These are phyloP conservation scores for Diplodus puntazzo DNA, from an alignment of 2,797 vertebrate species.

Conservation along the genomic window DNA sequence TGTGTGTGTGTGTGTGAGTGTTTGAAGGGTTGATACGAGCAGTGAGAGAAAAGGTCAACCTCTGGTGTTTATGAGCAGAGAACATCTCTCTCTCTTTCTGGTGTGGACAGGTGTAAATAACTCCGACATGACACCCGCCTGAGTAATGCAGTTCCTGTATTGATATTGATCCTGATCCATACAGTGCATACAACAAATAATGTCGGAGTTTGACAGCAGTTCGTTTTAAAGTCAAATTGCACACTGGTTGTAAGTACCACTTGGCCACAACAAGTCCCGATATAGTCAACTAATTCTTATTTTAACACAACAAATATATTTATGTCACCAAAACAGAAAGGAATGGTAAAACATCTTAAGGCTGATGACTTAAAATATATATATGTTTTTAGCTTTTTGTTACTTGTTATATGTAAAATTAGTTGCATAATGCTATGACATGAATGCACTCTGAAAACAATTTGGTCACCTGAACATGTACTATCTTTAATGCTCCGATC, in stretches of 20 bases:
- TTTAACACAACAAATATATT: not conserved
- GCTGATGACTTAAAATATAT: not conserved
- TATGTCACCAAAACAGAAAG: not conserved
- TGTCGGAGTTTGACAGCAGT: not conserved
- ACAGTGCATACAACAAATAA: conserved; percentile 14
- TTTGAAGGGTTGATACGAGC: conserved; percentile 61
- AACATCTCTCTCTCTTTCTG: conserved; percentile 42
- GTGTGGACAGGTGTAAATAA: conserved; percentile 59
- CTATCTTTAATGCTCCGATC: conserved; percentile 1
- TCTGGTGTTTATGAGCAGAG: conserved; percentile 29
- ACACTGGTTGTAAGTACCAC: not conserved
- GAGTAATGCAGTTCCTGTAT: conserved; percentile 13
- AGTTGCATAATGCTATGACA: not conserved
- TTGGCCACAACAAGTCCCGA: not conserved
- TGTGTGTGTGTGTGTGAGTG: conserved; percentile 34
- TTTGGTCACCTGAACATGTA: not conserved
- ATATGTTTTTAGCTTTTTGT: not conserved
- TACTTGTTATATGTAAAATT: not conserved
- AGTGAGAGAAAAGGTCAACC: conserved; percentile 78
- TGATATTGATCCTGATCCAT: conserved; percentile 21
- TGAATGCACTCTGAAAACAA: not conserved
- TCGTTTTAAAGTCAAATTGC: not conserved
- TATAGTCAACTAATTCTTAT: not conserved
- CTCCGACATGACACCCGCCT: conserved; percentile 41
- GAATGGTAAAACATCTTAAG: not conserved